Percentiles rank a stretch among this genome's conserved stretches.
Evolutionary conservation across 2,797 vertebrate genomes (phyloP).

Genomic region (Austrolebias charrua): DNA sequence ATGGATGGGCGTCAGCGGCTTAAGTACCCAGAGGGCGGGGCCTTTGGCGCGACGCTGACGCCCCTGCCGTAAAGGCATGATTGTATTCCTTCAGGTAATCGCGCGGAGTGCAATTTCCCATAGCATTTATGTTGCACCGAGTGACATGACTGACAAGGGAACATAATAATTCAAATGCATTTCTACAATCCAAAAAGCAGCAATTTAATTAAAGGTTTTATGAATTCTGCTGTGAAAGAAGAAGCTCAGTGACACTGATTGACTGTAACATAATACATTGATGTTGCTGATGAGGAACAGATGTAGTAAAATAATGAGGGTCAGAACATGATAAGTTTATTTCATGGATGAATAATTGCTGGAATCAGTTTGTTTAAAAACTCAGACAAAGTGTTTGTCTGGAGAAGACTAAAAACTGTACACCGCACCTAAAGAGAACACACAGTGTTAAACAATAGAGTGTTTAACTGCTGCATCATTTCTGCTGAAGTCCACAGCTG

Average conservation of each 20-base stretch:
- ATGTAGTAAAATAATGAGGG: conserved; percentile 31
- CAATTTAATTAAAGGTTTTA: conserved; percentile 15
- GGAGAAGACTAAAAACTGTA: conserved; percentile 51
- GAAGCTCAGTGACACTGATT: conserved; percentile 9
- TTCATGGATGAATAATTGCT: conserved; percentile 46
- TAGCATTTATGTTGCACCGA: too few relatives aligned
- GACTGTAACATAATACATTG: conserved; percentile 31
- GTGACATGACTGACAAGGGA: too few relatives aligned
- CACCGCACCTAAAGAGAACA: conserved; percentile 38
- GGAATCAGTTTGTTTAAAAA: conserved; percentile 55
- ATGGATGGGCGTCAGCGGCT: too few relatives aligned
- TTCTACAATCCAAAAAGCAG: conserved; percentile 12
- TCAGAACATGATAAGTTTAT: conserved; percentile 40
- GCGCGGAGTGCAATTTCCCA: too few relatives aligned
- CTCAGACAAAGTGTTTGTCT: conserved; percentile 40
- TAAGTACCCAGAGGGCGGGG: too few relatives aligned
- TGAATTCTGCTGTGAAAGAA: conserved; percentile 6
- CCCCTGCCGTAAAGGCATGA: too few relatives aligned
- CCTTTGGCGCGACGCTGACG: too few relatives aligned
- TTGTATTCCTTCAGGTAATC: too few relatives aligned
- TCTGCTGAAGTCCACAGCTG: conserved; percentile 45
- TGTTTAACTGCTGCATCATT: conserved; percentile 50
- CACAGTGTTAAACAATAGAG: conserved; percentile 55
- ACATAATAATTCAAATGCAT: neutral
- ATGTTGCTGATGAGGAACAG: conserved; percentile 17